A percentile compares a stretch with the other conserved stretches of the same genome.
phyloP scores from a whole-genome alignment of 2,797 vertebrate species.

The Enteromius paludinosus region DNA sequence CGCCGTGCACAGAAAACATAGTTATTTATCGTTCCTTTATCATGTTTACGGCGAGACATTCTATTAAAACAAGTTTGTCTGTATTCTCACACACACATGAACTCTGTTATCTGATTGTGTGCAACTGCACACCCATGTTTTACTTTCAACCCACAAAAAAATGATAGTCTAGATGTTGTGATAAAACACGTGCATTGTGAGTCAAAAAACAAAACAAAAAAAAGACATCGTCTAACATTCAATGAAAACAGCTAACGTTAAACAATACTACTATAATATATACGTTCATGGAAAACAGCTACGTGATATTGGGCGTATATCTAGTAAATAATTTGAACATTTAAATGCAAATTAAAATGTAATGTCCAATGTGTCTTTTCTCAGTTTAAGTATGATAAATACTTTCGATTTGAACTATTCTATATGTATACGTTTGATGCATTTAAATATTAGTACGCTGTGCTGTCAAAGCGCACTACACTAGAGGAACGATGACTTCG shows the following conservation, averaged over 20 bases:
- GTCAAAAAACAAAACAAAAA: background rate
- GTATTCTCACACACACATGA: background rate
- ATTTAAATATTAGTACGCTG: background rate
- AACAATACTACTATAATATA: background rate
- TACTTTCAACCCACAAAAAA: slow-evolving; percentile 3
- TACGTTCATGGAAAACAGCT: background rate
- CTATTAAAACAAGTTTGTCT: background rate
- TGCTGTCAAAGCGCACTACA: background rate
- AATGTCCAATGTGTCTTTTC: background rate
- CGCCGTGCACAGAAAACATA: background rate
- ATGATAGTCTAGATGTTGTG: background rate
- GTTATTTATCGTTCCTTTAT: background rate
- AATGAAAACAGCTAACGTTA: background rate
- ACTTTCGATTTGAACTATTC: background rate
- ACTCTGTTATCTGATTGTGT: slow-evolving; percentile 25
- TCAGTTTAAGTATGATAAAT: background rate
- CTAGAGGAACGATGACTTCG: background rate
- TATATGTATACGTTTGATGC: background rate
- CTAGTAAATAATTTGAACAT: background rate
- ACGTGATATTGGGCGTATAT: background rate
- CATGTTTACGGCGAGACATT: background rate
- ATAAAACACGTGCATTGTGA: background rate
- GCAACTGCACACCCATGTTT: background rate
- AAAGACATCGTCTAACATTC: background rate
- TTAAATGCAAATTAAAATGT: background rate